phyloP scores from a whole-genome alignment of 2,888 invertebrate species.

The Agriotes lineatus region DNA sequence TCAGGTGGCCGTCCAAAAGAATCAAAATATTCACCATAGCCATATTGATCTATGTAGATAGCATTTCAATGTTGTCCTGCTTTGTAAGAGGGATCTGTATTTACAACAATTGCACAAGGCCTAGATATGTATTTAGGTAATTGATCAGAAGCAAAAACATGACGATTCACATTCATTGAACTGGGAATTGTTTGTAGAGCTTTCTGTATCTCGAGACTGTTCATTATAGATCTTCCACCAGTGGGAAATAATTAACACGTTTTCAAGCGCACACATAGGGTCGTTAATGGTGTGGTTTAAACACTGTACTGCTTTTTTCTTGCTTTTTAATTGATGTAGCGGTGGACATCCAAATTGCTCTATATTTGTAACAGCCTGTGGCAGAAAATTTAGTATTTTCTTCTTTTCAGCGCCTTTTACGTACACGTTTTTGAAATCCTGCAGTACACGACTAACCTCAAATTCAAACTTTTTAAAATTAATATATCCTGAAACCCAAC shows the following conservation, averaged over 20 bases:
- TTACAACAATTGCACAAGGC: slow-evolving; percentile 11
- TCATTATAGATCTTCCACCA: slow-evolving; percentile 14
- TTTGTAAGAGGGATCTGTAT: slow-evolving; percentile 4
- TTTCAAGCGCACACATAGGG: slow-evolving; percentile 21
- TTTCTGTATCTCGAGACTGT: slow-evolving; percentile 1
- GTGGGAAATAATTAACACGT: slow-evolving; percentile 5
- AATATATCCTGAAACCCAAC: slow-evolving; percentile 9
- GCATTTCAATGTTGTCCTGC: slow-evolving; percentile 23
- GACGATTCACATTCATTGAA: not conserved
- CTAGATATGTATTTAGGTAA: slow-evolving; percentile 1
- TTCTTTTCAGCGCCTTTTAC: slow-evolving; percentile 18
- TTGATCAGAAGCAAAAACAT: slow-evolving; percentile 17
- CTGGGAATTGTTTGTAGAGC: slow-evolving; percentile 4
- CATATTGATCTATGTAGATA: too few species aligned
- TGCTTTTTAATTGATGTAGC: not conserved
- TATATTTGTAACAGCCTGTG: not conserved
- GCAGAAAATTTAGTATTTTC: not conserved
- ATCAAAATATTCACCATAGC: slow-evolving; percentile 32
- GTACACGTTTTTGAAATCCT: not conserved
- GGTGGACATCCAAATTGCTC: slow-evolving; percentile 13
- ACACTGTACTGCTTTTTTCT: not conserved
- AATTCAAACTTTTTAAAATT: slow-evolving; percentile 5
- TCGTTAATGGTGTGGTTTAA: not conserved
- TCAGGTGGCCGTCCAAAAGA: slow-evolving; percentile 9
- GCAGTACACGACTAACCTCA: not conserved